Evolutionary conservation across 2,797 vertebrate genomes (phyloP).

Genomic region (Micrastur ruficollis): DNA sequence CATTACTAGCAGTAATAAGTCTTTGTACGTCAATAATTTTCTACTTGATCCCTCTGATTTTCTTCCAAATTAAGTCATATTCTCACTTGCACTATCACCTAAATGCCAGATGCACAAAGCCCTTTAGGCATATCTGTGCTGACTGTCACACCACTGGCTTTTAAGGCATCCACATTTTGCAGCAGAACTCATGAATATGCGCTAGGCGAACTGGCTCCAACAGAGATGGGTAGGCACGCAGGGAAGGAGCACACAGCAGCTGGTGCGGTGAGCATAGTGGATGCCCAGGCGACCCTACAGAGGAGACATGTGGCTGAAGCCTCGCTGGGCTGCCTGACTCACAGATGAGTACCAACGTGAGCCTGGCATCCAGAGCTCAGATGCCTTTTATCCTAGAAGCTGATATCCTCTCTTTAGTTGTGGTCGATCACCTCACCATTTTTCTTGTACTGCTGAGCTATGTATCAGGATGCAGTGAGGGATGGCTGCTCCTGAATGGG

Average conservation of each 20-base stretch:
- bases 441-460: neutral
- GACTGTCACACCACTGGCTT: neutral
- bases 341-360: accelerated
- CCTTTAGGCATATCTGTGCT: neutral
- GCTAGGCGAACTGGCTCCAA: neutral
- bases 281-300: neutral
- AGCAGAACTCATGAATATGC: neutral
- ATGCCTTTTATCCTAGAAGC: neutral
- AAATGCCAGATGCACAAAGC: neutral
- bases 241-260: neutral
- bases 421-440: neutral
- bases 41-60: neutral
- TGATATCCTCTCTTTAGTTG: neutral
- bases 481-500: neutral
- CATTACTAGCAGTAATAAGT: constrained; percentile 13
- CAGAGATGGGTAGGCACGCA: accelerated
- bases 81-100: neutral
- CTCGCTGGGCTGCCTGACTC: neutral
- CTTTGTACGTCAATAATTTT: neutral
- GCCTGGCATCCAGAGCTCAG: neutral
- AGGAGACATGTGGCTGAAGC: accelerated
- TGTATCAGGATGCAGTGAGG: neutral
- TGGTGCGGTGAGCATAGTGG: neutral
- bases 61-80: neutral
- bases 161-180: neutral